Percentiles rank a stretch among this genome's conserved stretches.
phyloP scores from a whole-genome alignment of 1,140 invertebrate genomes.

The Heterodera schachtii region DNA sequence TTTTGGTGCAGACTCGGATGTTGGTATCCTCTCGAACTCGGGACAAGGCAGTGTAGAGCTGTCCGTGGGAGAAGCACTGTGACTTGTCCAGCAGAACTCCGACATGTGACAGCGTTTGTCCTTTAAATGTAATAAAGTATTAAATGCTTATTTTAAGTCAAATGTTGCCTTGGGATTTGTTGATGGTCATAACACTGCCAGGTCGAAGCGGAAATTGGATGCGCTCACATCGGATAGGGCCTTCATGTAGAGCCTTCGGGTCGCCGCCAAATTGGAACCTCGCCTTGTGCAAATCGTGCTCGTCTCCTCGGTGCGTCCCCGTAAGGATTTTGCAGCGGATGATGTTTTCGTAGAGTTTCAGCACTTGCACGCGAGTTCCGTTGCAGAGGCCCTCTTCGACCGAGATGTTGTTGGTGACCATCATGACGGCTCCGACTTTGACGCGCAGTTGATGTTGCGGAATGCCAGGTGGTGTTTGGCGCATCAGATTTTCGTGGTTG shows the following conservation, averaged over 20 bases:
- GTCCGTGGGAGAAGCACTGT: slow-evolving; percentile 11
- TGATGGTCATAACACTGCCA: slow-evolving; percentile 7
- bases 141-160: too few relatives aligned
- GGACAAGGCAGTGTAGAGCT: not conserved
- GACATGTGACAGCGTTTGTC: not conserved
- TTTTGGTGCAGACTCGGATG: not conserved
- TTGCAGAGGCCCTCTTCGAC: not conserved
- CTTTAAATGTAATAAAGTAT: too few relatives aligned
- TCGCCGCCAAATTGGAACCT: slow-evolving; percentile 5
- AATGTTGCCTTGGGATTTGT: too few relatives aligned
- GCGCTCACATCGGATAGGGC: not conserved
- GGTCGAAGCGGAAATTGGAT: slow-evolving; percentile 16
- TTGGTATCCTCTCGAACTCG: not conserved
- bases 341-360: not conserved
- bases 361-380: not conserved
- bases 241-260: not conserved
- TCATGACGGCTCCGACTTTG: not conserved
- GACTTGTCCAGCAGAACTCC: slow-evolving; percentile 2
- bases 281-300: not conserved
- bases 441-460: slow-evolving; percentile 1
- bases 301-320: not conserved
- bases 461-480: not conserved
- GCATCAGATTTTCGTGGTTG: not conserved
- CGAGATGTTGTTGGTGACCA: not conserved
- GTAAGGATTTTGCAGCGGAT: not conserved